Conservation (phyloP, 2,797 vertebrate species). For the Urosaurus nigricauda region DNA sequence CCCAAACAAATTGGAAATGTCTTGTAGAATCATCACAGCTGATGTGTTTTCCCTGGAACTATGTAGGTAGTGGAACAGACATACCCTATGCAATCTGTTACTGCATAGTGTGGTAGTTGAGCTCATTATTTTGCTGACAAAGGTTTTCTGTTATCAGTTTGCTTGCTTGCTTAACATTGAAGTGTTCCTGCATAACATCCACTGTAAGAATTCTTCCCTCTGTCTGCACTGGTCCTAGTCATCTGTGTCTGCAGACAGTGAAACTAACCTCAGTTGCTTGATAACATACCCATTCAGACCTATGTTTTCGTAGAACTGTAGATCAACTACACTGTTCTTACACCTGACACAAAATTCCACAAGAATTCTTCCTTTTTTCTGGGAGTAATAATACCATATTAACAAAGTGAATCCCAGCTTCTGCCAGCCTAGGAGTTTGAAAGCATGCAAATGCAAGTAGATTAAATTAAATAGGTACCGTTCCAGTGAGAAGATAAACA, state of each 20-base stretch:
- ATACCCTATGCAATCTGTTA: background rate
- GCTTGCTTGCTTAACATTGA: conserved; percentile 10
- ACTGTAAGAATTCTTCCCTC: background rate
- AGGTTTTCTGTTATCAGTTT: background rate
- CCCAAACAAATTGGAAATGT: conserved; percentile 69
- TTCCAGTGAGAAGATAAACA: no score
- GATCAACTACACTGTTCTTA: background rate
- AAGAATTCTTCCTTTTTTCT: background rate
- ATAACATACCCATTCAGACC: no score
- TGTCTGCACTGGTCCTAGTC: background rate
- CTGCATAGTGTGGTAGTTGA: background rate
- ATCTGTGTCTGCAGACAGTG: background rate
- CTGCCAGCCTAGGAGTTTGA: no score
- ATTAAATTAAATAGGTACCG: no score
- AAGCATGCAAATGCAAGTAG: no score
- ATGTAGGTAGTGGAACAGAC: background rate
- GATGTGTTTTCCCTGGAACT: conserved; percentile 21
- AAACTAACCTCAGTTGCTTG: background rate
- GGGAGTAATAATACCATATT: background rate
- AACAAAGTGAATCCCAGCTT: background rate
- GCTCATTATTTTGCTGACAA: conserved; percentile 3
- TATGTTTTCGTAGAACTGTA: no score
- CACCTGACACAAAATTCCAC: background rate
- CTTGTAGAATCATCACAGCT: conserved; percentile 43
- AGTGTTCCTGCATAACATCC: conserved; percentile 8